Base-by-base conservation (phyloP, 2,797 vertebrate genomes). In the Pyrocephalus nanus region DNA sequence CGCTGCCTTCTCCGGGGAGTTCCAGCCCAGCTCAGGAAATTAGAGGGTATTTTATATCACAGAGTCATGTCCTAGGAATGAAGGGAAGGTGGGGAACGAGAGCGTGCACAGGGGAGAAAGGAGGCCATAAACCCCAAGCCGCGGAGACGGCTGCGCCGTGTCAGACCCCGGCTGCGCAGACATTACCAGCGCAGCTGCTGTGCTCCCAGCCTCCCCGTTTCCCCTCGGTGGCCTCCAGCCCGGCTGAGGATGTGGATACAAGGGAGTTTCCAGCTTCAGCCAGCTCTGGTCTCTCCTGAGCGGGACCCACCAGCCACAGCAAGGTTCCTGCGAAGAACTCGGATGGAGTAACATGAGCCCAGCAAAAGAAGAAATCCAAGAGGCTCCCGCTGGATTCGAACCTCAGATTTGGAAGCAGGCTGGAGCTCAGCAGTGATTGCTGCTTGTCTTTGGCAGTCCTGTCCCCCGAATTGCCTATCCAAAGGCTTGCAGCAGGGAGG, bases 21-120 rank as follows among this genome's bases (percentile, higher is more conserved):
- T 67, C 71, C 74, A 88, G 77, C 34, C 15, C n/a, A 0, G 76
- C 90, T 96, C 90, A 92, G 90, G 92, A 96, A 94, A 96, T 91
- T 47, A 90, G 66, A 90, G 93, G 71, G 80, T 90, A 93, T 97
- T 96, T 95, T 90, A 51, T 88, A 93, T 90, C 88, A 78, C 16
- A 73, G 81, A 87, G 77, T 96, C 95, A 95, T 32, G 53, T 94
- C 67, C 91, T 78, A 90, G 87, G 83, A 96, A 95, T 79, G 91
- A 93, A 76, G 74, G 50, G 90, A 95, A 92, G 81, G 91, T 60
- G 30, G 74, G 57, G 93, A 95, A 86, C 57, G 62, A 54, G 42
- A 64, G 48, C 0, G 2, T 5, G 47, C 58, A 61, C 45, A 51
- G 66, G 66, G 66, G 70, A 81, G 87, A 84, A 81, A 84, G 70